These are phyloP conservation scores for Oreortyx pictus DNA, from an alignment of 2,797 vertebrate genomes.

Conservation along the genomic window DNA sequence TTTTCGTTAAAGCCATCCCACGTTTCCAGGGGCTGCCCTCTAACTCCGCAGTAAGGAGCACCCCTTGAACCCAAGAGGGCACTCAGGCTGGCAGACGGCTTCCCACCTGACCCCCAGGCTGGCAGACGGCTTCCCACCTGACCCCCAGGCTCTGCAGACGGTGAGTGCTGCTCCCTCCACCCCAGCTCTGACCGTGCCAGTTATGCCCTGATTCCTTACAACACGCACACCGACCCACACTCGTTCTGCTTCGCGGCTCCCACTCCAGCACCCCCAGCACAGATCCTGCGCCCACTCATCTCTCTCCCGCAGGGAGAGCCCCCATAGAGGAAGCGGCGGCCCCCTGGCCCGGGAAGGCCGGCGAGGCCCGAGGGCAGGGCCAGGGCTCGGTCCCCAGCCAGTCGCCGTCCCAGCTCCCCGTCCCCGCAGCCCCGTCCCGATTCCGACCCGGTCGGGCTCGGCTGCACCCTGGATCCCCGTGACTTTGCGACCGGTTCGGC, in stretches of 20 bases:
- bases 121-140: not conserved
- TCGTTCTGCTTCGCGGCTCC: not conserved
- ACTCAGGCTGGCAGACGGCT: not conserved
- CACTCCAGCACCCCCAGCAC: not conserved
- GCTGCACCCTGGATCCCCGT: not conserved
- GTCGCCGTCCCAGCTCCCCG: not conserved
- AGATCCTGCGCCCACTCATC: not conserved
- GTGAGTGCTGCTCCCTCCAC: not conserved
- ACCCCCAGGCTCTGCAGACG: not conserved
- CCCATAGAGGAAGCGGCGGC: not conserved
- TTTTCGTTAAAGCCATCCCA: not conserved
- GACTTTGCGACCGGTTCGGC: constrained; percentile 39
- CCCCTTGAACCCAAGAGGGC: not conserved
- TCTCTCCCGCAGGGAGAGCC: not conserved
- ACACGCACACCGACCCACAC: not conserved
- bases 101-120: not conserved
- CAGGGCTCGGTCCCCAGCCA: not conserved
- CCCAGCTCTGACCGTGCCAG: not conserved
- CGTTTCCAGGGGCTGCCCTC: not conserved
- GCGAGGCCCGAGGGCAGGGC: not conserved
- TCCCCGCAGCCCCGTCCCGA: not conserved
- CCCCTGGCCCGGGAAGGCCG: not conserved
- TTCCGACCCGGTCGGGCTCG: constrained; percentile 39
- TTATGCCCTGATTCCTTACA: not conserved
- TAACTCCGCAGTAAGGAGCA: not conserved